phyloP scores from a whole-genome alignment of 1,140 invertebrate species.

The Subanguina moxae region DNA sequence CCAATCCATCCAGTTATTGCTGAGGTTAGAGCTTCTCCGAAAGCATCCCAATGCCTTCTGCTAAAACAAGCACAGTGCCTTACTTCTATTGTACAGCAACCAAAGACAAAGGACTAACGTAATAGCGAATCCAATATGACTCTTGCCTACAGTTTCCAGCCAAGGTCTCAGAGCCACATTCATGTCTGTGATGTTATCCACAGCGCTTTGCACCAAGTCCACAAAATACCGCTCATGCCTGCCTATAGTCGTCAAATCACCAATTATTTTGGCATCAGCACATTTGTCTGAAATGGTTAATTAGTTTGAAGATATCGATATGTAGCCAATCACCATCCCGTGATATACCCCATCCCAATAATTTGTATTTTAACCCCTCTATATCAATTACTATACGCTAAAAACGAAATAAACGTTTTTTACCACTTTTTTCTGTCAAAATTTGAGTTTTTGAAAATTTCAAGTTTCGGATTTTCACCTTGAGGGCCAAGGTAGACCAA shows the following conservation, averaged over 20 bases:
- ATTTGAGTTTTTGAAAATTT: too few relatives aligned
- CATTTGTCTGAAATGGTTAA: slow-evolving; percentile 43
- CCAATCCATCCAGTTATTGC: slow-evolving; percentile 45
- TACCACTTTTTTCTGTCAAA: too few relatives aligned
- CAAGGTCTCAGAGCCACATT: slow-evolving; percentile 34
- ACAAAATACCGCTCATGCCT: slow-evolving; percentile 44
- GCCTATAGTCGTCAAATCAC: slow-evolving; percentile 26
- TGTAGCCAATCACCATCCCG: background rate
- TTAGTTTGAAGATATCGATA: background rate
- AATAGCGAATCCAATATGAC: slow-evolving; percentile 42
- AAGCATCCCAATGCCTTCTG: slow-evolving; percentile 47
- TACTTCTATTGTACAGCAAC: slow-evolving; percentile 13
- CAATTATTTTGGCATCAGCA: slow-evolving; percentile 27
- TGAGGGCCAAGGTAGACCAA: too few relatives aligned
- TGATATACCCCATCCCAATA: too few relatives aligned
- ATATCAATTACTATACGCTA: too few relatives aligned
- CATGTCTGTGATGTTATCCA: slow-evolving; percentile 46
- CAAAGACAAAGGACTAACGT: slow-evolving; percentile 21
- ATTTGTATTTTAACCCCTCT: too few relatives aligned
- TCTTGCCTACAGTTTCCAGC: slow-evolving; percentile 42
- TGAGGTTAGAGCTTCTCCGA: slow-evolving; percentile 39
- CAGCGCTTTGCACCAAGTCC: slow-evolving; percentile 36
- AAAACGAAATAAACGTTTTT: too few relatives aligned
- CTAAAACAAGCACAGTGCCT: slow-evolving; percentile 32
- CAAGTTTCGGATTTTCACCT: too few relatives aligned